These are phyloP conservation scores for Epizoanthus rinbou DNA, from an alignment of 92 coral and sea anemone species.

Conservation along the genomic window DNA sequence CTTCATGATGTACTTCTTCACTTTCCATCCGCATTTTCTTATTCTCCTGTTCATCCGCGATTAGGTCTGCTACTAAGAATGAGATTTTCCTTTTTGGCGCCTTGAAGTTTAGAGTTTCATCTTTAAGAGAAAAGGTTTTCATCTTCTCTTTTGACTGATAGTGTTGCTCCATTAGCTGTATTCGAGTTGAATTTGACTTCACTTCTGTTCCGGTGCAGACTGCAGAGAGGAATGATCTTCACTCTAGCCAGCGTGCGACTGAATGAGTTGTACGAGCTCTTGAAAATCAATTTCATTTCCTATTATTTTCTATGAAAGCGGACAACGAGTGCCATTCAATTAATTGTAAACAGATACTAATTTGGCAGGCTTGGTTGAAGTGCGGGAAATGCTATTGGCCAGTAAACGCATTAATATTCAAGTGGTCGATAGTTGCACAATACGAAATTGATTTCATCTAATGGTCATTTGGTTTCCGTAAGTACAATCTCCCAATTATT, in stretches of 20 bases:
- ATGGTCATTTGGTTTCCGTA: slow-evolving; percentile 44
- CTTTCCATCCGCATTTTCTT: not conserved
- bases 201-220: slow-evolving; percentile 16
- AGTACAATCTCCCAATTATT: slow-evolving; percentile 16
- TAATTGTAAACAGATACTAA: slow-evolving; percentile 48
- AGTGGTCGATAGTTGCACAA: slow-evolving; percentile 34
- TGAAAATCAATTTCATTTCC: slow-evolving; percentile 50
- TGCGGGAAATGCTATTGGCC: slow-evolving; percentile 28
- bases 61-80: slow-evolving; percentile 36
- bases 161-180: slow-evolving; percentile 11
- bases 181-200: not conserved
- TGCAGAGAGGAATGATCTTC: not conserved
- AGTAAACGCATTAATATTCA: slow-evolving; percentile 24
- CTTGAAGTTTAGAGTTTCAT: slow-evolving; percentile 15
- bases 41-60: slow-evolving; percentile 12
- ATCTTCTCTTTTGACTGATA: not conserved
- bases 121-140: slow-evolving; percentile 11
- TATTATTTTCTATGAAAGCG: slow-evolving; percentile 47
- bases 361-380: slow-evolving; percentile 43
- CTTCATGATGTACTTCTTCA: not conserved
- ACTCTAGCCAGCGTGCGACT: slow-evolving; percentile 37
- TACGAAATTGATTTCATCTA: slow-evolving; percentile 42
- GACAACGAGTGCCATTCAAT: slow-evolving; percentile 48
- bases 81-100: slow-evolving; percentile 38
- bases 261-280: slow-evolving; percentile 38